Conservation (phyloP, 2,113 vertebrate genomes). For the Stomatorhinus ivindoensis region DNA sequence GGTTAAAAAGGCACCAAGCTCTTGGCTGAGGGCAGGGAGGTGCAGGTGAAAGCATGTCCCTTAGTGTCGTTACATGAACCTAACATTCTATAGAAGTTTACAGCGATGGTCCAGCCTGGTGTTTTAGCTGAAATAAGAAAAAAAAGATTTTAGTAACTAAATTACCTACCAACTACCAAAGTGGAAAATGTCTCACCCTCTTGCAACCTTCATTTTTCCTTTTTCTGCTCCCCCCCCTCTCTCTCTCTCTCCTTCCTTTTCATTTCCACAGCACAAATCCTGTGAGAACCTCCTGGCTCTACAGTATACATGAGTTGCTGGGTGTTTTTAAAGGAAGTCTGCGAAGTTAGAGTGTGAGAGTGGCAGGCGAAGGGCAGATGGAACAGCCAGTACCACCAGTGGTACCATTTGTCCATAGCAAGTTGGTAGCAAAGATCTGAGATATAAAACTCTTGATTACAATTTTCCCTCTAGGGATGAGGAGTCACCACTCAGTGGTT, state of each 20-base stretch:
- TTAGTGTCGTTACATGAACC: not conserved
- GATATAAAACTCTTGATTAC: conserved; percentile 33
- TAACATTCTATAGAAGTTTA: not conserved
- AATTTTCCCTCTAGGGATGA: conserved; percentile 42
- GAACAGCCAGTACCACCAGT: not conserved
- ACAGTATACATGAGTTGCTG: conserved; percentile 39
- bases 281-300: conserved; percentile 56
- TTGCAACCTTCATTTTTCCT: not conserved
- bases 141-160: conserved; percentile 6
- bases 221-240: not conserved
- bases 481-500: conserved; percentile 33
- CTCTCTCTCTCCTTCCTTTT: not conserved
- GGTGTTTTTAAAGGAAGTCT: conserved; percentile 4
- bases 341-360: not conserved
- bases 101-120: not conserved
- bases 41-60: conserved; percentile 1
- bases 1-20: not conserved
- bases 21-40: not conserved
- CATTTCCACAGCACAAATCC: conserved; percentile 47
- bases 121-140: not conserved
- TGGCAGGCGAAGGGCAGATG: not conserved
- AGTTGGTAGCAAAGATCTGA: not conserved
- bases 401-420: no score
- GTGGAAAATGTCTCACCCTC: conserved; percentile 18
- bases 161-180: conserved; percentile 45